Percentiles rank a stretch among this genome's conserved stretches.
Evolutionary conservation across 2,888 invertebrate species (phyloP).

Genomic region (Caenorhabditis auriculariae): DNA sequence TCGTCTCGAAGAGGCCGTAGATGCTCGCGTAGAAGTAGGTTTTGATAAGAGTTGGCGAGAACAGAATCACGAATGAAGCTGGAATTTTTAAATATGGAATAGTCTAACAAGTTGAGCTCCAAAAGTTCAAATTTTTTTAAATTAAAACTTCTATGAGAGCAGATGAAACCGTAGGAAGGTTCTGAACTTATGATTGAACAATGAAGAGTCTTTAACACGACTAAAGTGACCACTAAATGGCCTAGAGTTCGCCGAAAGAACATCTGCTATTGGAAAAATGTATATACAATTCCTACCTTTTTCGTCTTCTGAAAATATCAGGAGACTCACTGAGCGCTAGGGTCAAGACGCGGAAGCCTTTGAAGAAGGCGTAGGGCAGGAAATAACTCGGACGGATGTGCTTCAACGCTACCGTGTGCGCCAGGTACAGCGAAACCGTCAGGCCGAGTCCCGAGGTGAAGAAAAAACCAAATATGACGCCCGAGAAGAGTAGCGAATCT

Average conservation of each 20-base stretch:
- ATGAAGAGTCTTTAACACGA: too few species aligned
- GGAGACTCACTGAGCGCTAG: constrained; percentile 13
- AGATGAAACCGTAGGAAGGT: too few species aligned
- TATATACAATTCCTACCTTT: constrained; percentile 3
- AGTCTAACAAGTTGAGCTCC: too few species aligned
- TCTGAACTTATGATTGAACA: too few species aligned
- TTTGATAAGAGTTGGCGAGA: constrained; percentile 38
- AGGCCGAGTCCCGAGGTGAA: constrained; percentile 26
- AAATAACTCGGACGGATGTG: constrained; percentile 23
- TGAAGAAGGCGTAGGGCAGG: constrained; percentile 30
- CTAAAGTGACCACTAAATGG: too few species aligned
- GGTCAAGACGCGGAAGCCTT: constrained; percentile 13
- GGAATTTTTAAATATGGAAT: too few species aligned
- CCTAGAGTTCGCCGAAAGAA: too few species aligned
- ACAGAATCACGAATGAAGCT: constrained; percentile 38
- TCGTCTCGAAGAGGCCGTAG: constrained; percentile 36
- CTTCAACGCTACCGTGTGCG: constrained; percentile 24
- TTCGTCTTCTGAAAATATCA: too few species aligned
- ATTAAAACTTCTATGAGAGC: too few species aligned
- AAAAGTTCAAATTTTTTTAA: too few species aligned
- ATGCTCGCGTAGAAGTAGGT: constrained; percentile 40
- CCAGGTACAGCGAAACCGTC: constrained; percentile 25
- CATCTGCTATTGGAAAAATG: constrained; percentile 4
- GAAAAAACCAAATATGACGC: constrained; percentile 31
- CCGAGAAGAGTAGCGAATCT: constrained; percentile 31